Conservation (phyloP, 2,113 vertebrate species). For the Meriones unguiculatus region DNA sequence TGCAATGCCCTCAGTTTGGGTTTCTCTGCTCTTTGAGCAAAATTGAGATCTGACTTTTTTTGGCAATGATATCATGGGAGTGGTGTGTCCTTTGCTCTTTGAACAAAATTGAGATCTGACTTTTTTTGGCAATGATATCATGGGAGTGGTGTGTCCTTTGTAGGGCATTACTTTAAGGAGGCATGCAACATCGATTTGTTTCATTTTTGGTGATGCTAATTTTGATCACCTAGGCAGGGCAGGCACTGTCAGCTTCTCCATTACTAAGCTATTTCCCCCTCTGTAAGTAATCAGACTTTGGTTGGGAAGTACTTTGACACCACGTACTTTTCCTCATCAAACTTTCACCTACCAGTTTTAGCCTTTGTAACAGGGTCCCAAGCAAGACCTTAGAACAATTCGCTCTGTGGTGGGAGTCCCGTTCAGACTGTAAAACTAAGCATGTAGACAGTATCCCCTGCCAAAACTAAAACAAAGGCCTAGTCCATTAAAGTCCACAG, state of each 20-base stretch:
- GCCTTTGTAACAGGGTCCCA: not conserved
- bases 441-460: not conserved
- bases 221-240: not conserved
- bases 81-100: not conserved
- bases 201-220: not conserved
- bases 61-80: not conserved
- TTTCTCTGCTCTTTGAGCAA: not conserved
- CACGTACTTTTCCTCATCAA: not conserved
- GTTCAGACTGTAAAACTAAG: not conserved
- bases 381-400: not conserved
- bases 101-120: not conserved
- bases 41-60: not conserved
- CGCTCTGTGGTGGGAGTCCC: not conserved
- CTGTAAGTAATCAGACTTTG: not conserved
- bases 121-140: not conserved
- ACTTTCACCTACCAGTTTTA: not conserved
- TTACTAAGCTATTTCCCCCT: not conserved
- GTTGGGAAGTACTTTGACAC: not conserved
- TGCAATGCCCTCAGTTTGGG: not conserved
- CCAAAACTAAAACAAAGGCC: not conserved
- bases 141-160: not conserved
- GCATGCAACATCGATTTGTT: not conserved
- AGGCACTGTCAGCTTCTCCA: not conserved
- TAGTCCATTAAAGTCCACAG: not conserved
- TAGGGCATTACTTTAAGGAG: not conserved